Evolutionary conservation across 2,113 vertebrate genomes (phyloP), one percentile per base, ranked within the genome.

Genomic region (Halichoeres trimaculatus): DNA sequence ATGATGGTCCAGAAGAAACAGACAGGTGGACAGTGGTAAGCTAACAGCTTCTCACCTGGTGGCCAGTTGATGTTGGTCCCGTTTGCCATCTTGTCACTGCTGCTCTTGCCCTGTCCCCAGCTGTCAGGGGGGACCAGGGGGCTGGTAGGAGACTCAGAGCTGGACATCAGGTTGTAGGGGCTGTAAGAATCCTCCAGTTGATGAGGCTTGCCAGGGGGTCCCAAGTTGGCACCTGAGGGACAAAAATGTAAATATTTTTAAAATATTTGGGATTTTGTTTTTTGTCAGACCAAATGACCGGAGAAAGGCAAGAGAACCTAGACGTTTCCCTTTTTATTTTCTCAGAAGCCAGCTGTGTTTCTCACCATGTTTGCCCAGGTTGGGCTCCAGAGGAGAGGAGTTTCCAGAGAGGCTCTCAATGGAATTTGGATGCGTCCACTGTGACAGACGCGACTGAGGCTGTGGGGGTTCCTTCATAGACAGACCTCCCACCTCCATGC

Each of bases 351-450:
- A 8, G 0, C 14, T 20, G 40, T 5, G 34, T 22, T 16, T 69
- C 94, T 26, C 90, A 99, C 98, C 96, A 61, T 97, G 96, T 92
- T 98, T 98, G 94, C 94, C 93, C 89, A 96, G 93, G 88, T 94
- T 96, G 91, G 96, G 92, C 91, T 99, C 98, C 73, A 97, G 95
- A 20, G 96, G 94, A 90, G 97, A 95, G 88, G 96, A 95, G 93
- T 92, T 94, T 90, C 95, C 96, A 86, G 96, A 94, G 71, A 98
- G 91, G 90, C 90, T 97, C 65, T 98, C 98, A 80, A 98, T 96
- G 51, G 97, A 94, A 92, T 95, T 98, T 85, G 97, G 96, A 91
- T 99, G 98, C 64, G 98, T 99, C 98, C 98, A 99, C 93, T 99
- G 98, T 63, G 97, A 97, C 90, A 99, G 95, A 88, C 98, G 97